Evolutionary conservation across 2,113 vertebrate genomes (phyloP).

Genomic region (Tamias sibiricus): DNA sequence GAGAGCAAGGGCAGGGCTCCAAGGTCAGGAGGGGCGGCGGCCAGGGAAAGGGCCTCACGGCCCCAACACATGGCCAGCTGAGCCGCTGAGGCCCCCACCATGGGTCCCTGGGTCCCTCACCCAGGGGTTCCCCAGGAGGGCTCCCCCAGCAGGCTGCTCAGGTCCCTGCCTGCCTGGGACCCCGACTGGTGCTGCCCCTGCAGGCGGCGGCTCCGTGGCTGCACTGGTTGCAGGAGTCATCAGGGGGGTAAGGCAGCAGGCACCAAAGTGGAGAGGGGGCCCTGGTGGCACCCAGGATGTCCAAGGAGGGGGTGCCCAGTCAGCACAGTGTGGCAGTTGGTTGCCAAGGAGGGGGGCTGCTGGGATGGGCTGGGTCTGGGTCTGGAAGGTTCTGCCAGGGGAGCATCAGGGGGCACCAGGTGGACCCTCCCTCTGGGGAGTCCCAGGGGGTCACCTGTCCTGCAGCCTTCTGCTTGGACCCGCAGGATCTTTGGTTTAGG

Average conservation of each 20-base stretch:
- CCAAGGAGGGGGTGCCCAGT: not conserved
- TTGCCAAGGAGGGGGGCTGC: not conserved
- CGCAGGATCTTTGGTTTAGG: constrained; percentile 69
- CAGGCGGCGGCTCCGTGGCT: not conserved
- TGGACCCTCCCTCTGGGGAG: not conserved
- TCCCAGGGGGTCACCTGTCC: not conserved
- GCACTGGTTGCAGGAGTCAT: not conserved
- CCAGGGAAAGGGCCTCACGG: fast-evolving
- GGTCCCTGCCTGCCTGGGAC: not conserved
- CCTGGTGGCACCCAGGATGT: not conserved
- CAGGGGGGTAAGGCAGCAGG: not conserved
- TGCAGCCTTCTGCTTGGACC: not conserved
- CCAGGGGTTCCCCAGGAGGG: constrained; percentile 44
- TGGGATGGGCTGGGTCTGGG: not conserved
- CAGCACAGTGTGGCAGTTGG: not conserved
- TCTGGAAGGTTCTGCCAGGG: not conserved
- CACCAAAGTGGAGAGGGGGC: not conserved
- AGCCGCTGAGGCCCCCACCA: constrained; percentile 5
- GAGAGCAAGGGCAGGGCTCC: not conserved
- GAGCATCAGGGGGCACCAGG: not conserved
- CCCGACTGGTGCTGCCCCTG: fast-evolving
- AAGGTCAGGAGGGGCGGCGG: not conserved
- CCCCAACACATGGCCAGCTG: not conserved
- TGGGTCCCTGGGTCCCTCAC: not conserved
- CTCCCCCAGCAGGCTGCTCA: not conserved